A percentile compares a stretch with the other conserved stretches of the same genome.
Conservation (phyloP, 2,888 invertebrate genomes). For the Cantharis lateralis region DNA sequence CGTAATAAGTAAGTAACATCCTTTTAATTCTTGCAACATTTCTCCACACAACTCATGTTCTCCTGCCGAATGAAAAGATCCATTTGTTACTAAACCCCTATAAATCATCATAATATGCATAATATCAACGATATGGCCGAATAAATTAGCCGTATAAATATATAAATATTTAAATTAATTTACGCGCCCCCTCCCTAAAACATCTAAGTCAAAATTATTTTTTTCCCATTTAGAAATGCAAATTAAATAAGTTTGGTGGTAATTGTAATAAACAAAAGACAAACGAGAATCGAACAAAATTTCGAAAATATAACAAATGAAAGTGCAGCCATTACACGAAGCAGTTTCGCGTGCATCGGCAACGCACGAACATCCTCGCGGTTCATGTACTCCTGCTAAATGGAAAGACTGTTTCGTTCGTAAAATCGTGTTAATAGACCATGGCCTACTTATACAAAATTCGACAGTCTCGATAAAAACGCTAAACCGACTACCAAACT, state of each 20-base stretch:
- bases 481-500: neutral
- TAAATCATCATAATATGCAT: neutral
- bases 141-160: no score
- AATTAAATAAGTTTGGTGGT: neutral
- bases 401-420: neutral
- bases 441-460: slow-evolving; percentile 1
- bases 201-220: neutral
- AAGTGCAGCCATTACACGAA: neutral
- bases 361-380: neutral
- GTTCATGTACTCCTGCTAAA: neutral
- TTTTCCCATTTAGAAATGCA: neutral
- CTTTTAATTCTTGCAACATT: neutral
- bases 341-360: neutral
- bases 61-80: neutral
- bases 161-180: neutral
- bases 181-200: neutral
- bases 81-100: neutral
- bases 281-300: neutral
- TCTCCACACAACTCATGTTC: neutral
- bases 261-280: neutral
- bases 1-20: neutral
- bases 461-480: neutral
- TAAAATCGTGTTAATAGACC: neutral
- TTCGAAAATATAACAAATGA: neutral
- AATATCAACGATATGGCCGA: neutral